Evolutionary conservation across 2,888 invertebrate genomes (phyloP).

Genomic region (Ryuthela nishihirai): DNA sequence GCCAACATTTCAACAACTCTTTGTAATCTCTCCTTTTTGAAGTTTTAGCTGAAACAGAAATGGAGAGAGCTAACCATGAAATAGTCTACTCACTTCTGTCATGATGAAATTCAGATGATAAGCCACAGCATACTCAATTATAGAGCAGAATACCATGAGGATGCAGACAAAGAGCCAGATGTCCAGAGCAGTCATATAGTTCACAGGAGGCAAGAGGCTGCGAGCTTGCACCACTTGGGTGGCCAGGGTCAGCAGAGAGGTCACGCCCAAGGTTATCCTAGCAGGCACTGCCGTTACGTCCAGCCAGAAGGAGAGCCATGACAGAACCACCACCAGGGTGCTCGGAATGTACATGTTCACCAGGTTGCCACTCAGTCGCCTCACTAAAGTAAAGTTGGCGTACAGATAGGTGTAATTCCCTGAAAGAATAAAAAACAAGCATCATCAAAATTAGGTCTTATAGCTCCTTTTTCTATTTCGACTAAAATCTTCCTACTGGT

Average conservation of each 20-base stretch:
- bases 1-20: too few relatives aligned
- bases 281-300: slow-evolving; percentile 21
- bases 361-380: slow-evolving; percentile 19
- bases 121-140: slow-evolving; percentile 23
- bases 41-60: too few relatives aligned
- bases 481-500: too few relatives aligned
- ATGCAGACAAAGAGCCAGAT: slow-evolving; percentile 35
- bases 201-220: slow-evolving; percentile 6
- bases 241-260: slow-evolving; percentile 15
- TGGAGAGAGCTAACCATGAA: too few relatives aligned
- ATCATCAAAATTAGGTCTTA: too few relatives aligned
- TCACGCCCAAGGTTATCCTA: slow-evolving; percentile 19
- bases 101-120: neutral
- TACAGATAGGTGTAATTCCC: slow-evolving; percentile 24
- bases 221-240: slow-evolving; percentile 18
- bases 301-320: slow-evolving; percentile 24
- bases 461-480: too few relatives aligned
- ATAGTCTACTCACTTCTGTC: too few relatives aligned
- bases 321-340: slow-evolving; percentile 14
- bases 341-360: slow-evolving; percentile 22
- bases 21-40: too few relatives aligned
- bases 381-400: slow-evolving; percentile 32
- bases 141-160: slow-evolving; percentile 17
- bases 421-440: slow-evolving; percentile 4
- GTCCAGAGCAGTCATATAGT: slow-evolving; percentile 28